Conservation (phyloP, 1,140 invertebrate genomes). For the Homalodisca vitripennis region DNA sequence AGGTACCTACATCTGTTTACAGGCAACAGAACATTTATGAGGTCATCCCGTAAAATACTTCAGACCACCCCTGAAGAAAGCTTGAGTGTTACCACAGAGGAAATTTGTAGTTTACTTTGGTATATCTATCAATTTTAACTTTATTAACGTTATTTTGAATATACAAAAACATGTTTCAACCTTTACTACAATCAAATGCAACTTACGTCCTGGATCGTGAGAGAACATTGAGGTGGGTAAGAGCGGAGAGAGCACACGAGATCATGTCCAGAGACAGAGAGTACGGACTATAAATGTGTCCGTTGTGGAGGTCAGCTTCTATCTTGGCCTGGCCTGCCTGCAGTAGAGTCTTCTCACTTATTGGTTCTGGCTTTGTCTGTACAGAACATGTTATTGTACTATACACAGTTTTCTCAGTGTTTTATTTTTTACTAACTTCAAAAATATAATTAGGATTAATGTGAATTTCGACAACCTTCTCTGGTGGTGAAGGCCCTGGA, state of each 20-base stretch:
- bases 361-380: conserved; percentile 28
- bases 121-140: too few species aligned
- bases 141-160: not conserved
- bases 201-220: conserved; percentile 5
- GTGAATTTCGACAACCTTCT: too few species aligned
- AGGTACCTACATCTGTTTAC: not conserved
- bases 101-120: not conserved
- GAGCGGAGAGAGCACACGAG: conserved; percentile 45
- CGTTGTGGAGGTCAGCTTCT: conserved; percentile 42
- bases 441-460: too few species aligned
- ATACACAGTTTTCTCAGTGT: too few species aligned
- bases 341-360: conserved; percentile 21
- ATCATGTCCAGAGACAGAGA: conserved; percentile 49
- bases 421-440: too few species aligned
- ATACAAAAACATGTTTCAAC: not conserved
- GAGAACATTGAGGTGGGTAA: conserved; percentile 32
- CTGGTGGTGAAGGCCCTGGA: too few species aligned
- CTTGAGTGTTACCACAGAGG: not conserved
- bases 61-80: not conserved
- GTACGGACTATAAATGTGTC: conserved; percentile 45
- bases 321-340: conserved; percentile 39
- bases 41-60: not conserved
- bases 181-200: not conserved
- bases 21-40: not conserved
- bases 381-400: too few species aligned